Evolutionary conservation across 2,797 vertebrate species (phyloP), one percentile per base, ranked within the genome.

Genomic region (Sebastes goodei): DNA sequence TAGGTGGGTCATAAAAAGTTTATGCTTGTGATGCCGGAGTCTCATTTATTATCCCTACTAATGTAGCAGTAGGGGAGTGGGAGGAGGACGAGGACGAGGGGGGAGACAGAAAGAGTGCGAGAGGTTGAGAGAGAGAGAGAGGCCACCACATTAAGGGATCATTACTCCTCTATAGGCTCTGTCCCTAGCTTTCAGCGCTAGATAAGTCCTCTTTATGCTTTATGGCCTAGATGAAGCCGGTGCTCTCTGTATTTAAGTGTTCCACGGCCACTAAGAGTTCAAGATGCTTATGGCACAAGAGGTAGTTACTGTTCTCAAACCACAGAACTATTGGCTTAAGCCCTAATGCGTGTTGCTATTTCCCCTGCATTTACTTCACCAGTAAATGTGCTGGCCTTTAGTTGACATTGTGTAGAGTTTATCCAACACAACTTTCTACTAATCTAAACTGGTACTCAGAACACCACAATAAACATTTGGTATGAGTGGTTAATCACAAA

Each of bases 1-100:
- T 93, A 92, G 93, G 92, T 91, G 90, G 92, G 88, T 95, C 92
- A 96, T 96, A 92, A 95, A 94, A 95, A 93, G 89, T 95, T 94
- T 90, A 94, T 96, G 93, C 90, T 90, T 80, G 87, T 91, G 89
- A 93, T 92, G 92, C 89, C 33, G 29, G 87, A 86, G 89, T 92
- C 94, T 94, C 93, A 95, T 94, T 94, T 94, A 94, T 94, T 94
- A 95, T 94, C 93, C 93, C 89, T 90, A 90, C 94, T 95, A 95
- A 95, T 95, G 93, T 89, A 94, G 92, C 88, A 88, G 91, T 75
- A 82, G 88, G 89, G 78, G 80, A 53, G 84, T 73, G 65, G 86
- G 66, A 71, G 76, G 80, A 25, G 64, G 33, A 3, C 21, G 38
- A 12, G 7, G 82, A 49, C 42, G 46, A 32, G 66, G 23, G 10